Percentiles rank a stretch among this genome's conserved stretches.
Conservation (phyloP, 2,797 vertebrate species). For the Tauraco hartlaubi region DNA sequence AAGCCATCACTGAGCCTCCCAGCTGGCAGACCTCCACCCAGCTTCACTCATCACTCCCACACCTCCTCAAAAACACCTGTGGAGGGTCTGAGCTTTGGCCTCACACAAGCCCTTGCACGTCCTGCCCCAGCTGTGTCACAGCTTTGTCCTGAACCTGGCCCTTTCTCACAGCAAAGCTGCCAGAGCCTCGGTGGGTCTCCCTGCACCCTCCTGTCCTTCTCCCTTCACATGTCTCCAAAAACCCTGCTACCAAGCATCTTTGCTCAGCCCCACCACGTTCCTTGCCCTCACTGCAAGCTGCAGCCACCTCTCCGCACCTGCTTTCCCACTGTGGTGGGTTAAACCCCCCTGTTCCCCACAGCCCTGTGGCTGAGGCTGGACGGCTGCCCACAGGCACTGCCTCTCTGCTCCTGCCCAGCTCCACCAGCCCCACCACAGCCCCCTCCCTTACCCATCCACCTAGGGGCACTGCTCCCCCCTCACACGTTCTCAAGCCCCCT, state of each 20-base stretch:
- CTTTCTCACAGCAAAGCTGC: background rate
- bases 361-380: accelerated
- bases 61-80: background rate
- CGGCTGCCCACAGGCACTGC: accelerated
- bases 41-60: background rate
- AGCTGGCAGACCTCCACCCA: background rate
- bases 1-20: background rate
- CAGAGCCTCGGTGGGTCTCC: background rate
- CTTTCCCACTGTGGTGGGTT: background rate
- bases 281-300: background rate
- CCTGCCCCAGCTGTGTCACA: background rate
- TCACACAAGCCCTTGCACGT: background rate
- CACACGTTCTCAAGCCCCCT: too few species aligned
- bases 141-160: background rate
- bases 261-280: background rate
- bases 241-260: background rate
- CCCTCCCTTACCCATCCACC: background rate
- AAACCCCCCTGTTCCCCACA: background rate
- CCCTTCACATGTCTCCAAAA: background rate
- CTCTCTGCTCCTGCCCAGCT: background rate
- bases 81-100: background rate
- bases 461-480: background rate
- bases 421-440: background rate
- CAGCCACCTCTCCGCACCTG: background rate
- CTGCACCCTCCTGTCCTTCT: background rate